Percentiles rank a stretch among this genome's conserved stretches.
These are phyloP conservation scores for Diogma glabrata DNA, from an alignment of 2,888 invertebrate genomes.

Conservation along the genomic window DNA sequence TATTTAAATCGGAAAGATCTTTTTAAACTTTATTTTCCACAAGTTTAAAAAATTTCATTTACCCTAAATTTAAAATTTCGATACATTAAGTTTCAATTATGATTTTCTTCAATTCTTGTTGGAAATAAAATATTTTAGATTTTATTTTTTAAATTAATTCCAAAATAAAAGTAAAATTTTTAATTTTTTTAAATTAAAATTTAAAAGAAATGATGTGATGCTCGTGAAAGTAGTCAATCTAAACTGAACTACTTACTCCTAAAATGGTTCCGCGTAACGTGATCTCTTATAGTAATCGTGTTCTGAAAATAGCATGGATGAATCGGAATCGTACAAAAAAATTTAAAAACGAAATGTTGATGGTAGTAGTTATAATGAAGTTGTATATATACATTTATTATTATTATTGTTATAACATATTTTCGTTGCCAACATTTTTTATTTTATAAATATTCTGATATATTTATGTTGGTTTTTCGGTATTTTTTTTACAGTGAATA, in stretches of 20 bases:
- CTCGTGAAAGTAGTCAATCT: slow-evolving; percentile 1
- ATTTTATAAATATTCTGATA: slow-evolving; percentile 9
- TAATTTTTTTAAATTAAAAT: slow-evolving; percentile 1
- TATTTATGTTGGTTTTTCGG: neutral
- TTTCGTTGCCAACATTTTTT: slow-evolving; percentile 7
- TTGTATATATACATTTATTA: slow-evolving; percentile 9
- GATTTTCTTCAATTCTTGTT: no score
- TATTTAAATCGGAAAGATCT: no score
- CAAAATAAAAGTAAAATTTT: neutral
- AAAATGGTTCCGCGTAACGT: slow-evolving; percentile 53
- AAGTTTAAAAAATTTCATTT: no score
- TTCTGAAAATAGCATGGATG: slow-evolving; percentile 17
- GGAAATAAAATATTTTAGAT: neutral
- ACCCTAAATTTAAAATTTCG: no score
- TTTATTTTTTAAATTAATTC: neutral
- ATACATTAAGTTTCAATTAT: no score
- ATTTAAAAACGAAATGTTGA: slow-evolving; percentile 9
- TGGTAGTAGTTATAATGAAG: slow-evolving; percentile 8
- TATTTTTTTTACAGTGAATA: slow-evolving; percentile 3
- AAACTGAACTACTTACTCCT: slow-evolving; percentile 39
- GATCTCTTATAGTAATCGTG: slow-evolving; percentile 39
- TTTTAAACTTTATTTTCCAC: no score
- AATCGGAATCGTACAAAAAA: no score
- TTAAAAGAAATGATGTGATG: neutral
- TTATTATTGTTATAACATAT: slow-evolving; percentile 5